phyloP scores from a whole-genome alignment of 2,888 invertebrate species.

The Volucella inanis region DNA sequence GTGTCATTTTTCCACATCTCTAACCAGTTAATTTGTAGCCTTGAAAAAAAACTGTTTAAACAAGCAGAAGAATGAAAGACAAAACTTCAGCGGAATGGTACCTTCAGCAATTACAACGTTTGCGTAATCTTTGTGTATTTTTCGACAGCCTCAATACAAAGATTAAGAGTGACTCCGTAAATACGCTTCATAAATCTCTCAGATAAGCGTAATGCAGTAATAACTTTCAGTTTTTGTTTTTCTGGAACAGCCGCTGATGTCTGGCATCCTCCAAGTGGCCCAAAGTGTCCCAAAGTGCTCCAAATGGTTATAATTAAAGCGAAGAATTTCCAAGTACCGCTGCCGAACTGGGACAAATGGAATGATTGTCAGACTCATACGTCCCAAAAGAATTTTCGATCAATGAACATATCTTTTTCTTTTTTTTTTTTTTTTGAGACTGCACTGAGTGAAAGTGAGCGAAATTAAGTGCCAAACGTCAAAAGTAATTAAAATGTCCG shows the following conservation, averaged over 20 bases:
- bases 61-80: background rate
- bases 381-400: conserved; percentile 22
- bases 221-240: conserved; percentile 49
- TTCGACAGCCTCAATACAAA: conserved; percentile 33
- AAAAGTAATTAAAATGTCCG: conserved; percentile 39
- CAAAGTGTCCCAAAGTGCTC: background rate
- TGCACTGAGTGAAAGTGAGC: conserved; percentile 37
- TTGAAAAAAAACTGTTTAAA: conserved; percentile 29
- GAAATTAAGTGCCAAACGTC: conserved; percentile 51
- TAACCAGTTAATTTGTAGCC: conserved; percentile 31
- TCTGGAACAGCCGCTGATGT: background rate
- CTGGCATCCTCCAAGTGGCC: background rate
- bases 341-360: conserved; percentile 10
- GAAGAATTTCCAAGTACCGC: background rate
- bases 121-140: conserved; percentile 59
- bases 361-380: conserved; percentile 19
- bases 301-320: background rate
- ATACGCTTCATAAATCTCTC: conserved; percentile 60
- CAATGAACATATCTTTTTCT: background rate
- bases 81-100: conserved; percentile 27
- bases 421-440: background rate
- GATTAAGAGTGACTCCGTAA: conserved; percentile 54
- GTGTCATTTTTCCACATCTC: conserved; percentile 28
- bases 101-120: conserved; percentile 45
- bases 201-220: conserved; percentile 66